Conservation (phyloP, 2,888 invertebrate genomes). For the Callimorpha dominula region DNA sequence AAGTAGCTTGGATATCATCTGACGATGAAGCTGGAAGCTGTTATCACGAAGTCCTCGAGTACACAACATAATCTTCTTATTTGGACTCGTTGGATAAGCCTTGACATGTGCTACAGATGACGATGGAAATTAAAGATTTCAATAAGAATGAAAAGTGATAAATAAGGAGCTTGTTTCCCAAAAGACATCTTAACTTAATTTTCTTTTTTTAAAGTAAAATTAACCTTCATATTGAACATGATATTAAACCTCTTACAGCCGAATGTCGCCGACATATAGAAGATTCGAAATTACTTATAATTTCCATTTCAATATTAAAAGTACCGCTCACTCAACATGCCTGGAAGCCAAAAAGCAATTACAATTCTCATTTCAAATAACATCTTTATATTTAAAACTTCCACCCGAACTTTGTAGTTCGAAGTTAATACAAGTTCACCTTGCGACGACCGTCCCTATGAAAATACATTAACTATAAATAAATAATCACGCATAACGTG, state of each 20-base stretch:
- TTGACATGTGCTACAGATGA: too few species aligned
- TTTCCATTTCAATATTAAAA: slow-evolving; percentile 8
- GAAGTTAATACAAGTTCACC: slow-evolving; percentile 12
- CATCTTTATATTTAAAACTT: slow-evolving; percentile 19
- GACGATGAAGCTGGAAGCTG: too few species aligned
- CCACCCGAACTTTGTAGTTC: slow-evolving; percentile 1
- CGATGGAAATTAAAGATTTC: too few species aligned
- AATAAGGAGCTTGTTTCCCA: neutral
- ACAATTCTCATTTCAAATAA: slow-evolving; percentile 16
- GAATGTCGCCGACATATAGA: neutral
- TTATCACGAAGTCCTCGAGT: too few species aligned
- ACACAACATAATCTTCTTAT: too few species aligned
- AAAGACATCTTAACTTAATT: neutral
- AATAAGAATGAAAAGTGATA: too few species aligned
- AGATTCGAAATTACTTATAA: slow-evolving; percentile 1
- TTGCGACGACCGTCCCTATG: slow-evolving; percentile 4
- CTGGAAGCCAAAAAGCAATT: slow-evolving; percentile 19
- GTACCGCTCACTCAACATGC: neutral
- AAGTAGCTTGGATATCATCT: too few species aligned
- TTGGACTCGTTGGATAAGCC: too few species aligned
- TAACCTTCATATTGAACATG: neutral
- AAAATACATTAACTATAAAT: slow-evolving; percentile 18
- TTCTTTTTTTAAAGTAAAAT: neutral
- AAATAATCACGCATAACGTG: slow-evolving; percentile 10
- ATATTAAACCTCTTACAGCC: neutral